These are phyloP conservation scores for Beris chalybata DNA, from an alignment of 2,888 invertebrate species.

Conservation along the genomic window DNA sequence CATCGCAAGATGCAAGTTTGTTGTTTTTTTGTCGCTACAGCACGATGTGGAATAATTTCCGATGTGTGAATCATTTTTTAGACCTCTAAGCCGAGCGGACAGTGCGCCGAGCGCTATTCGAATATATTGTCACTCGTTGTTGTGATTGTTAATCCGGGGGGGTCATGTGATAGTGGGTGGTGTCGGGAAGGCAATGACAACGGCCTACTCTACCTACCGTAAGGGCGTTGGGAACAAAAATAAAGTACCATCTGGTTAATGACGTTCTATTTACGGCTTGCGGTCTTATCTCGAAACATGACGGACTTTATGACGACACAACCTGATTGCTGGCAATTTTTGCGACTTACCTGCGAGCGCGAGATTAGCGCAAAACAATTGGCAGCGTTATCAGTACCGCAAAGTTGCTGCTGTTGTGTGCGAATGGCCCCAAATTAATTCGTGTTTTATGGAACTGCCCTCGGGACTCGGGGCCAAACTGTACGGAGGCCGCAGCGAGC, in stretches of 20 bases:
- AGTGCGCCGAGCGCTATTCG: neutral
- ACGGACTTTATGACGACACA: no score
- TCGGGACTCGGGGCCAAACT: no score
- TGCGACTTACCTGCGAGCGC: conserved; percentile 20
- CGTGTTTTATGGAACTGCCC: no score
- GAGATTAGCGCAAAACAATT: conserved; percentile 5
- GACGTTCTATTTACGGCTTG: neutral
- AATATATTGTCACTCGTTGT: conserved; percentile 11
- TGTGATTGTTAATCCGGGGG: conserved; percentile 2
- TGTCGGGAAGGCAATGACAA: conserved; percentile 1
- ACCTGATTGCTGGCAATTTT: conserved; percentile 15
- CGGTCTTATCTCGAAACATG: conserved; percentile 6
- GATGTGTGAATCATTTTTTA: conserved; percentile 16
- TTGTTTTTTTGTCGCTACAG: neutral
- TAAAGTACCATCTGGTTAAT: neutral
- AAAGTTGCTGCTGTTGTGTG: neutral
- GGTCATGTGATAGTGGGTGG: conserved; percentile 13
- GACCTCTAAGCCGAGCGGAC: conserved; percentile 10
- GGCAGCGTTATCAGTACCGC: no score
- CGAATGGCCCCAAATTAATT: conserved; percentile 1
- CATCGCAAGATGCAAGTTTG: conserved; percentile 7
- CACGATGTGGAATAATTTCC: conserved; percentile 2
- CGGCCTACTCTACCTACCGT: conserved; percentile 23
- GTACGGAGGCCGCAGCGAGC: no score
- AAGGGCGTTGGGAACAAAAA: neutral